These are phyloP conservation scores for Drosophila leontia DNA, from an alignment of 1,140 invertebrate species.

Conservation along the genomic window DNA sequence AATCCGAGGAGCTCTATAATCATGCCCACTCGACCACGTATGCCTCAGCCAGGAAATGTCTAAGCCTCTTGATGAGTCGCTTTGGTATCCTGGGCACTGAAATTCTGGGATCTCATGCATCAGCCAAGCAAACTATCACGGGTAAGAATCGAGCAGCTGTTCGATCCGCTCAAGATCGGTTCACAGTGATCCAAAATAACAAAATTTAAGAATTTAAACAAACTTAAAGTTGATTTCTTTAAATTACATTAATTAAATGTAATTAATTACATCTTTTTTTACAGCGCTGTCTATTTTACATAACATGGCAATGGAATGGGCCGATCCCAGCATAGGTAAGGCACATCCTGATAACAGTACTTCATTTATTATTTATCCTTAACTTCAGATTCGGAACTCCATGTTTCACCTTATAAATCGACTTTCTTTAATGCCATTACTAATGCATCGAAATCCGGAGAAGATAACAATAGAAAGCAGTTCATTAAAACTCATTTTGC, in stretches of 20 bases:
- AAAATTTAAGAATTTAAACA: no score
- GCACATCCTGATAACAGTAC: neutral
- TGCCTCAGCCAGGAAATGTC: conserved; percentile 62
- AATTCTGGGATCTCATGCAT: conserved; percentile 52
- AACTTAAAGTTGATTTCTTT: no score
- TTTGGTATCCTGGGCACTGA: conserved; percentile 64
- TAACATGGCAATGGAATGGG: conserved; percentile 81
- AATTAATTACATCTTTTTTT: no score
- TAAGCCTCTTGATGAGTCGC: conserved; percentile 54
- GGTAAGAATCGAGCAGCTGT: no score
- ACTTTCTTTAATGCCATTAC: conserved; percentile 26
- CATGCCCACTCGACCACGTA: conserved; percentile 62
- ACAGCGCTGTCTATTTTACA: conserved; percentile 68
- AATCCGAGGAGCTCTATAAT: conserved; percentile 70
- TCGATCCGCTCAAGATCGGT: no score
- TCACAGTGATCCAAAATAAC: no score
- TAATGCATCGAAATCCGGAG: conserved; percentile 16
- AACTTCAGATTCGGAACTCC: conserved; percentile 43
- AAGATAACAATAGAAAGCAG: conserved; percentile 58
- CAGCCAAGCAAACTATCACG: conserved; percentile 65
- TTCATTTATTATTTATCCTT: neutral
- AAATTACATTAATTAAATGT: no score
- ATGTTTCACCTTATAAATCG: conserved; percentile 38
- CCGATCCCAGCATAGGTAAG: conserved; percentile 60
- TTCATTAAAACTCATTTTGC: conserved; percentile 72